Percentiles rank a stretch among this genome's conserved stretches.
Evolutionary conservation across 2,113 vertebrate genomes (phyloP).

Genomic region (Trematocara macrostoma): DNA sequence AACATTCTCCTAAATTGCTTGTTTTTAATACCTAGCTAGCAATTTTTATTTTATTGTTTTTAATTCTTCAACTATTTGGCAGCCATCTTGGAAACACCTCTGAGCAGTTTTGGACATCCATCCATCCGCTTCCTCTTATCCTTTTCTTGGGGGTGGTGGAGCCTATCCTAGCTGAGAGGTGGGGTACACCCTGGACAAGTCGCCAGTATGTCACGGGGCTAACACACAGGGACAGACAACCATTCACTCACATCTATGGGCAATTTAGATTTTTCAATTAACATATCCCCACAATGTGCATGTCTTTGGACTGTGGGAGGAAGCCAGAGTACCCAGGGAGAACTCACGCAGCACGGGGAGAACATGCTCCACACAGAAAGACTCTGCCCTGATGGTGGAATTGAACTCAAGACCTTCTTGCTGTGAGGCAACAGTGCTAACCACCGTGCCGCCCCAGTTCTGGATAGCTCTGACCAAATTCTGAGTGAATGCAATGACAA

Average conservation of each 20-base stretch:
- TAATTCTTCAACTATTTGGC: not conserved
- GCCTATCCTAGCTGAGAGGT: not conserved
- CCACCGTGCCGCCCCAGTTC: not conserved
- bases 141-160: not conserved
- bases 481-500: not conserved
- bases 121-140: fast-evolving
- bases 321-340: not conserved
- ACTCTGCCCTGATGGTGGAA: not conserved
- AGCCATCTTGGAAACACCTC: not conserved
- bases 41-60: not conserved
- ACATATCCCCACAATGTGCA: not conserved
- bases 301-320: not conserved
- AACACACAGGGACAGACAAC: not conserved
- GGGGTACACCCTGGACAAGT: not conserved
- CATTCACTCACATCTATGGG: not conserved
- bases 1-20: not conserved
- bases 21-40: not conserved
- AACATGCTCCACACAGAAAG: not conserved
- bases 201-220: not conserved
- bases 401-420: not conserved
- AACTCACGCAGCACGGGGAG: not conserved
- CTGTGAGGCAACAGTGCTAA: not conserved
- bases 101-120: not conserved
- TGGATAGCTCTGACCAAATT: not conserved
- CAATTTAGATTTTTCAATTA: not conserved